Evolutionary conservation across 2,797 vertebrate genomes (phyloP).

Genomic region (Lepus townsendii): DNA sequence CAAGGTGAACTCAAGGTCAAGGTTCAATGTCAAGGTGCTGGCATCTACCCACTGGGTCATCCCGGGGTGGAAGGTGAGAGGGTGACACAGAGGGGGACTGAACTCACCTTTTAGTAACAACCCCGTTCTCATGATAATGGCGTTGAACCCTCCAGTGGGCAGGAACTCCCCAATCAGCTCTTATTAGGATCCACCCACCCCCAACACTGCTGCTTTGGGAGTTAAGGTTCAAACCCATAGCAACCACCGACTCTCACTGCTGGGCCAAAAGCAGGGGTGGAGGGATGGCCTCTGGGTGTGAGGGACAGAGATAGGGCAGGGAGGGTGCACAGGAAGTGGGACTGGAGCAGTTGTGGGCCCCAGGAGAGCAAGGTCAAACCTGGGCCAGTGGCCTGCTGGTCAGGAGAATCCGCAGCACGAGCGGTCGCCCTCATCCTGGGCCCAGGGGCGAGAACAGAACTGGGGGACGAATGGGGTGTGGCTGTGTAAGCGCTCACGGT

Average conservation of each 20-base stretch:
- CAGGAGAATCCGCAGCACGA: background rate
- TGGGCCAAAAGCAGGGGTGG: background rate
- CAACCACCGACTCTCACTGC: background rate
- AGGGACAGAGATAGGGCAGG: background rate
- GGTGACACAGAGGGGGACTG: rapidly evolving
- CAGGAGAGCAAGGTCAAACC: background rate
- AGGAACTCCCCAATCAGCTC: background rate
- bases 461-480: background rate
- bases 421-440: background rate
- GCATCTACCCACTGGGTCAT: too few relatives aligned
- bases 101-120: background rate
- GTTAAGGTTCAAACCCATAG: background rate
- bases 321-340: too few relatives aligned
- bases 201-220: background rate
- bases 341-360: rapidly evolving
- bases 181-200: background rate
- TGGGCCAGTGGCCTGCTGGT: background rate
- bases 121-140: background rate
- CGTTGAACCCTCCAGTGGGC: background rate
- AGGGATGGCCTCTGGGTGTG: too few relatives aligned
- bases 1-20: too few relatives aligned
- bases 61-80: too few relatives aligned
- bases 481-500: too few relatives aligned
- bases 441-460: background rate
- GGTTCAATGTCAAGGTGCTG: background rate